These are phyloP conservation scores for Netelia virgata DNA, from an alignment of 2,888 invertebrate genomes.

Conservation along the genomic window DNA sequence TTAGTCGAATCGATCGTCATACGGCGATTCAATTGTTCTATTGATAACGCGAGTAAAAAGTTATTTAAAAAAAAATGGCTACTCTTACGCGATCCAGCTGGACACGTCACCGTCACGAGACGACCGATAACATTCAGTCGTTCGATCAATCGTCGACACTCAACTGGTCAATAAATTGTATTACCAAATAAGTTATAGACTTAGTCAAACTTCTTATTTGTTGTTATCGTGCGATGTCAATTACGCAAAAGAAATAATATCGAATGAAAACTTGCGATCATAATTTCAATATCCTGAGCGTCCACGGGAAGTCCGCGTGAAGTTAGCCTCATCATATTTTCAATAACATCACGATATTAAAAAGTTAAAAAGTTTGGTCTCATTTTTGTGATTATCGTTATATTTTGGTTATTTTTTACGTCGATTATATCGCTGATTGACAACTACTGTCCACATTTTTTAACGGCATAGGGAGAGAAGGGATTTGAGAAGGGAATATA, in stretches of 20 bases:
- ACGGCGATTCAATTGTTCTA: conserved; percentile 32
- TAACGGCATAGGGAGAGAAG: background rate
- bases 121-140: background rate
- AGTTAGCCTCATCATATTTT: too few relatives aligned
- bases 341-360: too few relatives aligned
- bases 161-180: too few relatives aligned
- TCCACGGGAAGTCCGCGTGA: too few relatives aligned
- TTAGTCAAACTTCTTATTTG: too few relatives aligned
- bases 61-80: conserved; percentile 16
- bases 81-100: conserved; percentile 14
- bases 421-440: conserved; percentile 44
- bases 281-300: too few relatives aligned
- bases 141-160: too few relatives aligned
- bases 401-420: conserved; percentile 10
- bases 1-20: conserved; percentile 31
- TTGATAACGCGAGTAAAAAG: conserved; percentile 30
- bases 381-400: background rate
- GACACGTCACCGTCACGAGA: background rate
- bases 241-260: too few relatives aligned
- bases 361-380: too few relatives aligned
- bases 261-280: too few relatives aligned
- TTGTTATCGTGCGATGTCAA: too few relatives aligned
- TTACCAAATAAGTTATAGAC: too few relatives aligned
- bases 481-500: conserved; percentile 3
- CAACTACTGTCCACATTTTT: conserved; percentile 41